A percentile compares a stretch with the other conserved stretches of the same genome.
phyloP scores from a whole-genome alignment of 2,113 vertebrate genomes.

The Dipodomys spectabilis region DNA sequence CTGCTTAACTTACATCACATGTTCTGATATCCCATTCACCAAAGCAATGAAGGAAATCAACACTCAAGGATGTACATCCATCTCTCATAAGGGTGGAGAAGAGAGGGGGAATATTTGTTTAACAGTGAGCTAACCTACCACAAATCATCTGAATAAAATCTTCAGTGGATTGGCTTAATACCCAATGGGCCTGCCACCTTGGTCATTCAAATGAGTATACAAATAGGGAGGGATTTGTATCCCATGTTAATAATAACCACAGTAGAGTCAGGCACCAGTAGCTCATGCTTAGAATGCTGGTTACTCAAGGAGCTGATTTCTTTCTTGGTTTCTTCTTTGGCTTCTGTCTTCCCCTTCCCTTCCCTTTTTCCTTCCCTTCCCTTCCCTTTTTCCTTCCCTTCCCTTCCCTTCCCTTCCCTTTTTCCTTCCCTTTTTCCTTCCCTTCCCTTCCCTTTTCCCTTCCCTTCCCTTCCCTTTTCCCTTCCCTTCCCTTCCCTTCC shows the following conservation, averaged over 20 bases:
- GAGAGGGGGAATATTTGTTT: background rate
- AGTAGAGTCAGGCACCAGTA: too few species aligned
- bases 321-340: too few species aligned
- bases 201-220: background rate
- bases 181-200: background rate
- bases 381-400: too few species aligned
- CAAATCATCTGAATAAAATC: background rate
- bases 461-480: too few species aligned
- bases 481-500: too few species aligned
- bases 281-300: too few species aligned
- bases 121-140: background rate
- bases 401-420: too few species aligned
- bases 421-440: too few species aligned
- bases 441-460: too few species aligned
- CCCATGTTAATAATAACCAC: background rate
- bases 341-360: too few species aligned
- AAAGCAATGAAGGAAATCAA: background rate
- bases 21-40: background rate
- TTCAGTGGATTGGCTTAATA: background rate
- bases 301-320: too few species aligned
- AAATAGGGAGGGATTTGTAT: background rate
- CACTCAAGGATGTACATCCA: background rate
- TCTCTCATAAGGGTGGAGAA: background rate
- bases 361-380: too few species aligned
- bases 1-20: background rate